Base-by-base conservation (phyloP, 2,888 invertebrate genomes). In the Hydroisotoma schaefferi region DNA sequence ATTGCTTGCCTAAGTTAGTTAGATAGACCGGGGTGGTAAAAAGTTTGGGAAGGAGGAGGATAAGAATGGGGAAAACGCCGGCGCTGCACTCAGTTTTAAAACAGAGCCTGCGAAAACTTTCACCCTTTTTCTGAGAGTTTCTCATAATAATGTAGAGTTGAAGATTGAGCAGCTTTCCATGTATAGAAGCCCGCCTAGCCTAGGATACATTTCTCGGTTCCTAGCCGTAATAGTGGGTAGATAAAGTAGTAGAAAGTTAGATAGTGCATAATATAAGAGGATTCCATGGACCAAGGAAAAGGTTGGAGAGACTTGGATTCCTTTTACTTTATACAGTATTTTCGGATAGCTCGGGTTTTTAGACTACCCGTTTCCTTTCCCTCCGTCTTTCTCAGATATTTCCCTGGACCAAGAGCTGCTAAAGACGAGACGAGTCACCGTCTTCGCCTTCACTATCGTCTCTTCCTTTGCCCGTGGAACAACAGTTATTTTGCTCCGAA, bases 81-180 rank as follows among this genome's bases (percentile, higher is more conserved):
- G 71, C 71, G 71, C 71, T 68, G 23, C 62, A 55, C 54, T 55
- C 61, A 62, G 64, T 63, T 63, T 60, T 62, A 67, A 58, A 66
- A 59, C 65, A 60, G 67, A 67, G 67, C 59, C 68, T 65, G 67
- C 63, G 67, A 67, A 67, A 68, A 70, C 67, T 68, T 70, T 70
- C 65, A 65, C 70, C 67, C 68, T 67, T 65, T 64, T 67, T 61
- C 57, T 53, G 55, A 52, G 52, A 52, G 22, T 20, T 22, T 23
- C 22, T 23, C n/a, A 46, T 46, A 46, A 4, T 23, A 12, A 10
- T 20, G 46, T 6, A 43, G 8, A 43, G 12, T 46, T 5, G 8
- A 40, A 40, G 40, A 40, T 40, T 18, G 40, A 40, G 40, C n/a
- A n/a, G 8, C 33, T 33, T 10, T 8, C 8, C 15, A 10, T 33